Conservation (phyloP, 2,888 invertebrate genomes). For the Drosophila tanythrix region DNA sequence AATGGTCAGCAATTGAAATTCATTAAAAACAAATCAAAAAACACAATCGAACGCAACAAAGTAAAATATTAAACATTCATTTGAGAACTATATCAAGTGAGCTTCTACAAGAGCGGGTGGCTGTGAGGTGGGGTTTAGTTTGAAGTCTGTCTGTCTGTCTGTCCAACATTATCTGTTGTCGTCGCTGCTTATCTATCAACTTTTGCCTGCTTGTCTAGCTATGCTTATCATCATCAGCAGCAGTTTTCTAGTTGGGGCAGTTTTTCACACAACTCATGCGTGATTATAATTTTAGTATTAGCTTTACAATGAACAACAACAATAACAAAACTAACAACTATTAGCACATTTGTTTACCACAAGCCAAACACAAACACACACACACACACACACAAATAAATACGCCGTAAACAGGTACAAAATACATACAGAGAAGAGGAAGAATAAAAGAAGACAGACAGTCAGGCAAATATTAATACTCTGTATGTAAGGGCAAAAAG, state of each 20-base stretch:
- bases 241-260: not conserved
- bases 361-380: not conserved
- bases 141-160: not conserved
- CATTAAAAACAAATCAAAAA: slow-evolving; percentile 68
- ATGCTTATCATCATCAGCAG: slow-evolving; percentile 24
- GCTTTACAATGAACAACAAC: not conserved
- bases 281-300: slow-evolving; percentile 39
- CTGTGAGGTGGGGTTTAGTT: not conserved
- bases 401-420: slow-evolving; percentile 15
- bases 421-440: slow-evolving; percentile 7
- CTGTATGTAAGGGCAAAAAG: not conserved
- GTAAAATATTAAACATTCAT: slow-evolving; percentile 39
- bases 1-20: slow-evolving; percentile 65
- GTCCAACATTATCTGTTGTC: slow-evolving; percentile 11
- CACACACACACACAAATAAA: not conserved
- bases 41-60: slow-evolving; percentile 18
- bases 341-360: slow-evolving; percentile 59
- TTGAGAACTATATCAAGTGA: slow-evolving; percentile 13
- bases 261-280: slow-evolving; percentile 51
- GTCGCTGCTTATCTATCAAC: slow-evolving; percentile 24
- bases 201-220: slow-evolving; percentile 42
- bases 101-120: not conserved
- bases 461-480: slow-evolving; percentile 17
- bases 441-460: not conserved
- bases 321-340: slow-evolving; percentile 21